These are phyloP conservation scores for Plagodis dolabraria DNA, from an alignment of 2,888 invertebrate species.

Conservation along the genomic window DNA sequence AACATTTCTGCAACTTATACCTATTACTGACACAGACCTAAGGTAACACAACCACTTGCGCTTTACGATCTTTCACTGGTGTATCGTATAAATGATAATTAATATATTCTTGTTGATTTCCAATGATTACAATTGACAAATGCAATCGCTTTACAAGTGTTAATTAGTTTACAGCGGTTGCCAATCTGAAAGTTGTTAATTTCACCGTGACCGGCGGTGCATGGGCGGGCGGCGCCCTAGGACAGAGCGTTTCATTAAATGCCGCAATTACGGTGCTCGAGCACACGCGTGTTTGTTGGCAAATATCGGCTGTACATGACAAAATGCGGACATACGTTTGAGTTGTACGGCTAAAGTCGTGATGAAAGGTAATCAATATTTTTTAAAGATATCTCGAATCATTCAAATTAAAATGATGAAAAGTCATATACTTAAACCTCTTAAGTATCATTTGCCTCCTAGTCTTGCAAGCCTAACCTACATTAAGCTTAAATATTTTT, in stretches of 20 bases:
- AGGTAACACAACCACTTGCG: no score
- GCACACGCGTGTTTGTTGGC: constrained; percentile 26
- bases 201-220: constrained; percentile 33
- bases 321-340: not conserved
- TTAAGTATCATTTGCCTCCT: no score
- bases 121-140: not conserved
- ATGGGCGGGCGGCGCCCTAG: constrained; percentile 36
- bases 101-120: not conserved
- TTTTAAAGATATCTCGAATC: no score
- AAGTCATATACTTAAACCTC: no score
- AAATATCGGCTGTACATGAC: constrained; percentile 21
- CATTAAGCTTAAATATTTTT: no score
- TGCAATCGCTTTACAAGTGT: constrained; percentile 33
- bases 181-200: constrained; percentile 53
- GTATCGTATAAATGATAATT: not conserved
- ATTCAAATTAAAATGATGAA: no score
- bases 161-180: constrained; percentile 48
- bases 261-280: constrained; percentile 41
- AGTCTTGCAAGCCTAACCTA: no score
- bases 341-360: not conserved
- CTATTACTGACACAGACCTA: no score
- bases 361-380: no score
- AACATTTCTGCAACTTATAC: no score
- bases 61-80: no score
- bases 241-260: constrained; percentile 50